Percentiles rank a stretch among this genome's conserved stretches.
Conservation (phyloP, 2,888 invertebrate species). For the Mamestra brassicae region DNA sequence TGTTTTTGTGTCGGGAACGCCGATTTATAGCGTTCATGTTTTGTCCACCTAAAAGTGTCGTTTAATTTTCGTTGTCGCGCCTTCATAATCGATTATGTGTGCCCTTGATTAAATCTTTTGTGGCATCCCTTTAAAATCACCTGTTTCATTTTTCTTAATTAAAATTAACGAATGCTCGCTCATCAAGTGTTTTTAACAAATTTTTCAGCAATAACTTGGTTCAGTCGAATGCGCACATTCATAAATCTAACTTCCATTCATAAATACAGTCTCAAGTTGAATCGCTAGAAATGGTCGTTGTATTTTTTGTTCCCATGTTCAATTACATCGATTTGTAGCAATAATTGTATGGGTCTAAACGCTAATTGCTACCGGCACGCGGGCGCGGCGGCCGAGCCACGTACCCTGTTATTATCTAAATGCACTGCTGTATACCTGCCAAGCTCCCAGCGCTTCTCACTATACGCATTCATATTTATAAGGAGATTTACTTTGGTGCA, state of each 20-base stretch:
- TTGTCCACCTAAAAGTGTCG: conserved; percentile 86
- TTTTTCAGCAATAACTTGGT: neutral
- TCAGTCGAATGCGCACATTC: conserved; percentile 17
- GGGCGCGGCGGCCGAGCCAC: conserved; percentile 67
- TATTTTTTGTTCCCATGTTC: conserved; percentile 62
- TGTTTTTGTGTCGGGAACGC: conserved; percentile 81
- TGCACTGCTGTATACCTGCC: conserved; percentile 73
- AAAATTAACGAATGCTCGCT: conserved; percentile 7
- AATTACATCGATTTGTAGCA: conserved; percentile 71
- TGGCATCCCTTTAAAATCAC: conserved; percentile 23
- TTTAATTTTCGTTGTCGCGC: conserved; percentile 87
- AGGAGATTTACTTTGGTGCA: conserved; percentile 32
- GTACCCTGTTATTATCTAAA: conserved; percentile 79
- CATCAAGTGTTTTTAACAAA: neutral
- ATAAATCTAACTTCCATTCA: conserved; percentile 49
- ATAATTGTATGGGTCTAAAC: conserved; percentile 80
- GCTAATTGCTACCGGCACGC: conserved; percentile 83
- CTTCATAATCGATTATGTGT: conserved; percentile 87
- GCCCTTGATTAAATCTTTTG: conserved; percentile 78
- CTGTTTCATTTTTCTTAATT: conserved; percentile 23
- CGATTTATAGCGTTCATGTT: conserved; percentile 87
- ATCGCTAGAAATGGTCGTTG: conserved; percentile 53
- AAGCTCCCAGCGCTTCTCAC: conserved; percentile 63
- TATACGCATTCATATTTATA: conserved; percentile 56
- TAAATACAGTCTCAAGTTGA: conserved; percentile 45